Evolutionary conservation across 2,888 invertebrate genomes (phyloP), one percentile per base, ranked within the genome.

Genomic region (Keiferia lycopersicella): DNA sequence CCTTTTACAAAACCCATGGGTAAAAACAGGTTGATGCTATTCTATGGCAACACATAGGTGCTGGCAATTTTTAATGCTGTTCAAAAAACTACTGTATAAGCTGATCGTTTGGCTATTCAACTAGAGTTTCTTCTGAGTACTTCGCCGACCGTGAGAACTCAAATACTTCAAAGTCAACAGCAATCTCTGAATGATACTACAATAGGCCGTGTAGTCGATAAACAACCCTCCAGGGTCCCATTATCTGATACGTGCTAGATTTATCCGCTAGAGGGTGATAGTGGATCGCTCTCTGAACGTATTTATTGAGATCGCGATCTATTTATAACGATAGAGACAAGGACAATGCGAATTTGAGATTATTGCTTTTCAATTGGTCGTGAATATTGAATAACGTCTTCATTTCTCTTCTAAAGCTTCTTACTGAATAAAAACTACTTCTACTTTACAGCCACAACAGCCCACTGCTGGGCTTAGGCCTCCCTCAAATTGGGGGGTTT

Each of bases 311-410:
- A 69, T 66, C 63, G 64, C 65, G 67, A 65, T 77, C 79, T 82
- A 80, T 83, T 82, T 83, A 83, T 81, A 81, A 81, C 80, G 76
- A 80, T 81, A n/a, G 69, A 73, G 74, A 78, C 77, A 41, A 38
- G 74, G 77, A 83, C 83, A 85, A 86, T 87, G 84, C 80, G 82
- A 84, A 84, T 83, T 81, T 77, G 73, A 57, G 41, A 41, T 34
- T 57, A 48, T 50, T 57, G 53, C 61, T 34, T 34, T 34, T 53
- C 26, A n/a, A 56, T 56, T 56, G 30, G 30, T 56, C 30, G 56
- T 22, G 22, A 30, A 53, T 22, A 26, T 18, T 10, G 14, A 53
- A 30, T 53, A 26, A 11, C n/a, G 39, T 12, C 1, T 12, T 39
- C 12, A 8, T 11, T 39, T 39, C n/a, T n/a, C n/a, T n/a, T n/a